Evolutionary conservation across 2,888 invertebrate species (phyloP), one percentile per base, ranked within the genome.

Genomic region (Eupeodes luniger): DNA sequence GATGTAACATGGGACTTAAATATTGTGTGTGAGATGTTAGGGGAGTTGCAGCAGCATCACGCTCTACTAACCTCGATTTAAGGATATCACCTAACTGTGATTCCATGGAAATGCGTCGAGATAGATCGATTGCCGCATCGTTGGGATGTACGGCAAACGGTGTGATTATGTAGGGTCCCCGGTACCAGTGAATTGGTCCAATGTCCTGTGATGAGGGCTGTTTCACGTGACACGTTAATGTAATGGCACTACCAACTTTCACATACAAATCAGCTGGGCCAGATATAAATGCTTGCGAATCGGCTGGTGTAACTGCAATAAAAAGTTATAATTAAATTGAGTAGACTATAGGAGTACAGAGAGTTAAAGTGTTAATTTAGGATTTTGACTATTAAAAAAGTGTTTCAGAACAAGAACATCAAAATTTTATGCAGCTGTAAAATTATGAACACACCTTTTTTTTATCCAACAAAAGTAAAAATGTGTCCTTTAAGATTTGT

Each of bases 151-250:
- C 92, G 79, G 92, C 92, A 90, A 93, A 93, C 27, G 93, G 93
- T 55, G 93, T 93, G 77, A 93, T 91, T 82, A 93, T 92, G 91
- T 93, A 92, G 64, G 92, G 92, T 84, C 95, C 96, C 90, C 95
- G 95, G 93, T 95, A 96, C 96, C 96, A 96, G 92, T 95, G 95
- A 90, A 96, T 96, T 90, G 96, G 96, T 89, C 96, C 96, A 92
- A 96, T 94, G 93, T 96, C 96, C 93, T 96, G 96, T 62, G 92
- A 90, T 55, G 92, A 85, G 89, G 96, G 96, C 93, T 96, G 96
- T 91, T 95, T 95, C 92, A 96, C 96, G 90, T 95, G 94, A 93
- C 96, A 97, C 90, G 95, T 96, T 91, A 97, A 94, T 90, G 95
- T 96, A 91, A 97, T 95, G 83, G 95, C 95, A 93, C 96, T 96